phyloP scores from a whole-genome alignment of 2,888 invertebrate genomes.

The Andrena bucephala region DNA sequence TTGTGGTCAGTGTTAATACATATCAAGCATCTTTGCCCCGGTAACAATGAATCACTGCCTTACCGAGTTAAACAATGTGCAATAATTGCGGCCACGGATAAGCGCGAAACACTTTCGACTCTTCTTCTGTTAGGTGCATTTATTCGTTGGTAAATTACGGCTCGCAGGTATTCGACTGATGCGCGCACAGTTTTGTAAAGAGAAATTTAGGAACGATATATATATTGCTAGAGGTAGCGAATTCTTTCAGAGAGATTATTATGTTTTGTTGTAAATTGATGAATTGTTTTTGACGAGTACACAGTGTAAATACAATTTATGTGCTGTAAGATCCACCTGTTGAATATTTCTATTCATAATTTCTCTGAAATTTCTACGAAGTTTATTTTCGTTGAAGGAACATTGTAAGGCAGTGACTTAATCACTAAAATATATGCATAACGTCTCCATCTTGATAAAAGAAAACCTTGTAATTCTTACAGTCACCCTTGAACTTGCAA shows the following conservation, averaged over 20 bases:
- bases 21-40: constrained; percentile 37
- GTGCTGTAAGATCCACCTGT: constrained; percentile 67
- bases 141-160: not conserved
- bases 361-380: constrained; percentile 64
- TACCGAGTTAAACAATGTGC: not conserved
- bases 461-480: constrained; percentile 46
- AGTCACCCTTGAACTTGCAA: constrained; percentile 21
- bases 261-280: constrained; percentile 71
- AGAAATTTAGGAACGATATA: constrained; percentile 10
- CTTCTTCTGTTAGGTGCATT: not conserved
- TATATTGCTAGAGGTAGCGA: constrained; percentile 67
- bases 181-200: constrained; percentile 3
- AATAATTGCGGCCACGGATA: not conserved
- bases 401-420: constrained; percentile 67
- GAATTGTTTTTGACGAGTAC: constrained; percentile 71
- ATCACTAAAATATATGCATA: constrained; percentile 65
- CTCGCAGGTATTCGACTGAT: not conserved
- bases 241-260: constrained; percentile 70
- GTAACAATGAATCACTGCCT: constrained; percentile 48
- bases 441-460: constrained; percentile 61
- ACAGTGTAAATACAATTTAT: constrained; percentile 72
- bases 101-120: not conserved
- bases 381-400: constrained; percentile 62
- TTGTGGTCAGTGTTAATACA: constrained; percentile 35
- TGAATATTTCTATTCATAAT: constrained; percentile 68